phyloP scores from a whole-genome alignment of 2,797 vertebrate genomes.

The Sebastes trivittatus region DNA sequence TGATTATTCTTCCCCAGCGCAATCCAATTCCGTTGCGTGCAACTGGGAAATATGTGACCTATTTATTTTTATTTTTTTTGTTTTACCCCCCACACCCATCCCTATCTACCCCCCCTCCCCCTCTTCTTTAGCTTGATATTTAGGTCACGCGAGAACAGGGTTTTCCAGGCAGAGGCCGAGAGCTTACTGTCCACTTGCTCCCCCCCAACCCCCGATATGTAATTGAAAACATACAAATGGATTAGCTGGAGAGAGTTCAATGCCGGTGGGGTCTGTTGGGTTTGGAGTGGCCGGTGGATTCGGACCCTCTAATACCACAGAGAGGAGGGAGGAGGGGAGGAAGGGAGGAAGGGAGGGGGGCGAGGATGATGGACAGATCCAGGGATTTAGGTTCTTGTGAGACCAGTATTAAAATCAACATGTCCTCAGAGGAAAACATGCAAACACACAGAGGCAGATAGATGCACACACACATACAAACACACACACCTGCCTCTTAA shows the following conservation, averaged over 20 bases:
- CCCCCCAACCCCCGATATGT: conserved; percentile 51
- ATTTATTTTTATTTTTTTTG: conserved; percentile 58
- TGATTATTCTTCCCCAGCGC: conserved; percentile 57
- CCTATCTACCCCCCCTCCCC: not conserved
- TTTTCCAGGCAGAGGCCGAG: conserved; percentile 62
- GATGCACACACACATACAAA: not conserved
- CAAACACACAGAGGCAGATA: conserved; percentile 24
- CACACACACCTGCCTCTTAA: not conserved
- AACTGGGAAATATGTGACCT: conserved; percentile 73
- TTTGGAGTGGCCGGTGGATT: conserved; percentile 52
- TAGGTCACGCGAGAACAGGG: conserved; percentile 73
- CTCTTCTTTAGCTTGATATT: conserved; percentile 75
- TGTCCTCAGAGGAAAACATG: conserved; percentile 36
- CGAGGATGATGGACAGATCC: conserved; percentile 43
- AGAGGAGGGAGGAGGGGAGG: not conserved
- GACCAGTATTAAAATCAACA: conserved; percentile 64
- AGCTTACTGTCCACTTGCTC: conserved; percentile 71
- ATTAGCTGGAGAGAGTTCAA: conserved; percentile 79
- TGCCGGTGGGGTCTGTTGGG: conserved; percentile 47
- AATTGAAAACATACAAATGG: conserved; percentile 82
- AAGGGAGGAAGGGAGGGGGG: not conserved
- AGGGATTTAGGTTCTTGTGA: conserved; percentile 68
- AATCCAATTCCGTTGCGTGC: conserved; percentile 61
- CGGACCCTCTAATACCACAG: conserved; percentile 53
- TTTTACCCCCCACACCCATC: conserved; percentile 32